Percentiles rank a stretch among this genome's conserved stretches.
These are phyloP conservation scores for Anadara kagoshimensis DNA, from an alignment of 1,140 invertebrate species.

Conservation along the genomic window DNA sequence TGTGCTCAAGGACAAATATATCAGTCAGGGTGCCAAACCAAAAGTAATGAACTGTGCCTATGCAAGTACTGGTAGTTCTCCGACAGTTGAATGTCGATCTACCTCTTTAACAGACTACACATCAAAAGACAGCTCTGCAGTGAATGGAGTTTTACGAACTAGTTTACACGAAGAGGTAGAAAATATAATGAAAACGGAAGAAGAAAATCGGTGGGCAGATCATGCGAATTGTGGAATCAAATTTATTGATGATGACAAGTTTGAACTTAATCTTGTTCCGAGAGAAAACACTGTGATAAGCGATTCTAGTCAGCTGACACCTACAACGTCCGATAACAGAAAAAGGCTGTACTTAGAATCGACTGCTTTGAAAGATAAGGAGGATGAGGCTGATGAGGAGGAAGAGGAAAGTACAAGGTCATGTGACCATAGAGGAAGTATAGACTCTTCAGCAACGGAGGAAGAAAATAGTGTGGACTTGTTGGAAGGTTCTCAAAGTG, in stretches of 20 bases:
- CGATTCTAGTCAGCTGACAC: constrained; percentile 61
- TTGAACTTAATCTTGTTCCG: constrained; percentile 47
- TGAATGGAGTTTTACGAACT: constrained; percentile 1
- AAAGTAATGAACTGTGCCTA: constrained; percentile 45
- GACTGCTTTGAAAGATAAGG: no score
- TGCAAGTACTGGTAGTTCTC: no score
- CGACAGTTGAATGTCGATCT: constrained; percentile 8
- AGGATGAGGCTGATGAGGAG: constrained; percentile 3
- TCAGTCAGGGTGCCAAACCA: constrained; percentile 57
- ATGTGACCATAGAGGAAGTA: constrained; percentile 22
- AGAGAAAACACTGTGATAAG: constrained; percentile 62
- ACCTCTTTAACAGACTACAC: constrained; percentile 15
- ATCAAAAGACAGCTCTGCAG: constrained; percentile 18
- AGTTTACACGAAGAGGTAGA: constrained; percentile 35
- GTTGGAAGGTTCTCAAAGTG: no score
- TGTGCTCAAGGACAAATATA: constrained; percentile 48
- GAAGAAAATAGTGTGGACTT: constrained; percentile 18
- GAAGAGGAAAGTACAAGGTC: constrained; percentile 1
- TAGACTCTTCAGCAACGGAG: constrained; percentile 28
- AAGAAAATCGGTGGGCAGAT: constrained; percentile 68
- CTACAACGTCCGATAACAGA: constrained; percentile 49
- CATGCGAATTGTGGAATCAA: constrained; percentile 69
- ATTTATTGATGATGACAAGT: constrained; percentile 73
- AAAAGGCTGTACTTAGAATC: constrained; percentile 61
- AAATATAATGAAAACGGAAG: constrained; percentile 28